Evolutionary conservation across 2,888 invertebrate genomes (phyloP), one percentile per base, ranked within the genome.

Genomic region (Brenthis hecate): DNA sequence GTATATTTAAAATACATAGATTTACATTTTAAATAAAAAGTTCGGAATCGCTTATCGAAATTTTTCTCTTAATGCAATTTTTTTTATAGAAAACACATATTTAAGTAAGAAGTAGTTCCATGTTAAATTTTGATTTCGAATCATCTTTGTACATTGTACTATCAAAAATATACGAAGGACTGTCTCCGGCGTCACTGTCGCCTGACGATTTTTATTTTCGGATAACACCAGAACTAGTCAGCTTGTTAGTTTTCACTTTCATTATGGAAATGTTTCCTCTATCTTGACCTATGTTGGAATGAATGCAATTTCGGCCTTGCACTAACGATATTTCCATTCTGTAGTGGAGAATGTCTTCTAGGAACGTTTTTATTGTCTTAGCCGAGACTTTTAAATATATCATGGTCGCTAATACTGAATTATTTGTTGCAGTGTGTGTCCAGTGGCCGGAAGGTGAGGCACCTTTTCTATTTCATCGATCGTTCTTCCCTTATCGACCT

Each of bases 361-460:
- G 85, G 85, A 81, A 80, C 86, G 83, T 85, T 78, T 83, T 86
- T 73, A 83, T 80, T 86, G 83, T 87, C 77, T 81, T 89, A 88
- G 86, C 72, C 70, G 74, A 74, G 50, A 68, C 28, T 56, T 13
- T 32, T 28, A 23, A 64, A 32, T 13, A 36, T 23, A 32, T n/a
- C 54, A 67, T 69, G 68, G 69, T 63, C 62, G 5, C 48, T 70
- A 58, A 70, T 68, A 53, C 28, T 50, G 65, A 73, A 80, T 85
- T 87, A 87, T 85, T 93, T 95, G 95, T 96, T 94, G 87, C 96
- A 95, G 97, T 97, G 91, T 97, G 97, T 94, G 96, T 97, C 88
- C 97, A 97, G 92, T 97, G 97, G 97, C 97, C 97, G 80, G 97
- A 97, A 94, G 96, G 96, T 96, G 94, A 95, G 95, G 93, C 76